phyloP scores from a whole-genome alignment of 2,113 vertebrate species.

The Myrmecobius fasciatus region DNA sequence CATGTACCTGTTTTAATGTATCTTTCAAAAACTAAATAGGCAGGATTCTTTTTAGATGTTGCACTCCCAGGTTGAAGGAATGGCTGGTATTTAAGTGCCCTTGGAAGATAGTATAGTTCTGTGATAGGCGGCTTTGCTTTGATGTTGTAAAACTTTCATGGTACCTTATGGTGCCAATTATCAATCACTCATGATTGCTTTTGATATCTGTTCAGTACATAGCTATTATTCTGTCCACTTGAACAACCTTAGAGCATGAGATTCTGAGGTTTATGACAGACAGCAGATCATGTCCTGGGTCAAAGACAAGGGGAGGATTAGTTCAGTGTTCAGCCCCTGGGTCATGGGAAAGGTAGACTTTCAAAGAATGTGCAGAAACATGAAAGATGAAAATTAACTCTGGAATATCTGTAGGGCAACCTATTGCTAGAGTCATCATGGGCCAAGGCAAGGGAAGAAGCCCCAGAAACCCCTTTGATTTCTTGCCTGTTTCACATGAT shows the following conservation, averaged over 20 bases:
- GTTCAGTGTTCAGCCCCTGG: conserved; percentile 50
- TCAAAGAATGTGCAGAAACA: not conserved
- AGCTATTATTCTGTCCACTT: not conserved
- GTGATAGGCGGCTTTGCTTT: not conserved
- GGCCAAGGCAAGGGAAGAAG: not conserved
- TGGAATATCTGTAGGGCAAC: not conserved
- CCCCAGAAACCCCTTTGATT: conserved; percentile 35
- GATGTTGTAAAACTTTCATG: conserved; percentile 43
- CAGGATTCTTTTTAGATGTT: conserved; percentile 32
- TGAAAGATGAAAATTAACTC: not conserved
- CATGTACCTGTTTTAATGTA: not conserved
- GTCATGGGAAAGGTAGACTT: conserved; percentile 64
- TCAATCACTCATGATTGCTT: conserved; percentile 57
- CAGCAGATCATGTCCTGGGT: conserved; percentile 57
- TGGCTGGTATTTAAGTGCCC: not conserved
- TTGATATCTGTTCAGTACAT: conserved; percentile 24
- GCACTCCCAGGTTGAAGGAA: conserved; percentile 43
- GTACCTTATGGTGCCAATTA: conserved; percentile 52
- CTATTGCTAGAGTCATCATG: fast-evolving
- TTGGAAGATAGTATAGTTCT: conserved; percentile 4
- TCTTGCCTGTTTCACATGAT: conserved; percentile 35
- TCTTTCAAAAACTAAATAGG: conserved; percentile 42
- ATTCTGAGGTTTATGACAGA: conserved; percentile 18
- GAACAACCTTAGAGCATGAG: conserved; percentile 16
- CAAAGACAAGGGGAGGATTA: conserved; percentile 58